phyloP scores from a whole-genome alignment of 2,797 vertebrate genomes.

The Phoebastria nigripes region DNA sequence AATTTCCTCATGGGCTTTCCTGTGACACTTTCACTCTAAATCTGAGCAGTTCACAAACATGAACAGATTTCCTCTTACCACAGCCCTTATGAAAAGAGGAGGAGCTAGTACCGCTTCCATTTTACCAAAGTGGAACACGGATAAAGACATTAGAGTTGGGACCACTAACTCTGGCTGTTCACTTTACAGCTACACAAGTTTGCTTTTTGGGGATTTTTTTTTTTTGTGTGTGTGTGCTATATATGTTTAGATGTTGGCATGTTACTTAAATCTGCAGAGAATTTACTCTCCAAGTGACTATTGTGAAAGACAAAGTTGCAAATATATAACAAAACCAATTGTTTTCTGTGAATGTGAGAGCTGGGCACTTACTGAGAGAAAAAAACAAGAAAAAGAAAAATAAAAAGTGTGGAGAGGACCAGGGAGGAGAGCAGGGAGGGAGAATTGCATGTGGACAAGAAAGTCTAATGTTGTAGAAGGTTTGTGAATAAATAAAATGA shows the following conservation, averaged over 20 bases:
- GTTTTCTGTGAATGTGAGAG: not conserved
- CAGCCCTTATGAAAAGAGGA: not conserved
- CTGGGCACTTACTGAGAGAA: not conserved
- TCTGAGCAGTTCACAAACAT: not conserved
- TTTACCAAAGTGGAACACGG: not conserved
- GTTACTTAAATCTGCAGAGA: not conserved
- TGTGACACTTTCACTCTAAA: conserved; percentile 33
- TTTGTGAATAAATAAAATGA: not conserved
- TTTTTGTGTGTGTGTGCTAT: not conserved
- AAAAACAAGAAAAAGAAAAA: not conserved
- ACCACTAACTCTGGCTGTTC: not conserved
- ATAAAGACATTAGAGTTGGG: not conserved
- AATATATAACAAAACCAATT: not conserved
- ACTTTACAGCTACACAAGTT: not conserved
- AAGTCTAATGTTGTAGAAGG: not conserved
- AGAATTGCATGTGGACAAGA: not conserved
- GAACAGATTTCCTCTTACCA: not conserved
- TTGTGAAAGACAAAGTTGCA: not conserved
- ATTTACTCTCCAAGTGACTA: not conserved
- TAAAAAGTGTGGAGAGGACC: not conserved
- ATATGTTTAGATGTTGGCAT: not conserved
- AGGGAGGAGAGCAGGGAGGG: not conserved
- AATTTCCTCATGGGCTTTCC: conserved; percentile 34
- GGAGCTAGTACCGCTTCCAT: not conserved
- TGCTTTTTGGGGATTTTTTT: not conserved